Evolutionary conservation across 2,113 vertebrate genomes (phyloP).

Genomic region (Bathybates hornii): DNA sequence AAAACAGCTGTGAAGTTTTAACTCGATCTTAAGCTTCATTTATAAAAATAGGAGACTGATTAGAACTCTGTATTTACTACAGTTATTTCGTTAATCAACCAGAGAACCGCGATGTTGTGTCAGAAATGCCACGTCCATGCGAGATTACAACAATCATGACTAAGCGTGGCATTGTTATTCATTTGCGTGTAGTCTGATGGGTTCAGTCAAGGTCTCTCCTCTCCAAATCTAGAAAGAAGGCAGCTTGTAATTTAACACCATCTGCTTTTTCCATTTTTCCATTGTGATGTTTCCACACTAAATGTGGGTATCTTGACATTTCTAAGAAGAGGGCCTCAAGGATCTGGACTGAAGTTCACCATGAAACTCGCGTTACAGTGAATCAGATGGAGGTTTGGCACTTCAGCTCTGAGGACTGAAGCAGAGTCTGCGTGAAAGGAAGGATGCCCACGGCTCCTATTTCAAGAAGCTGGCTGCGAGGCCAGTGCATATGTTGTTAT

Average conservation of each 20-base stretch:
- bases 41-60: not conserved
- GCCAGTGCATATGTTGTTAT: conserved; percentile 52
- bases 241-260: not conserved
- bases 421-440: conserved; percentile 1
- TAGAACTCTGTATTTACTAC: not conserved
- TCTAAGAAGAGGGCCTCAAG: not conserved
- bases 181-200: not conserved
- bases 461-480: conserved; percentile 28
- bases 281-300: not conserved
- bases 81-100: not conserved
- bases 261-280: not conserved
- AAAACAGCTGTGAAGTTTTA: not conserved
- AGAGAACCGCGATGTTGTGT: not conserved
- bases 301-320: conserved; percentile 4
- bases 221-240: not conserved
- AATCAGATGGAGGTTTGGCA: conserved; percentile 31
- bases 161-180: not conserved
- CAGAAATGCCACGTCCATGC: not conserved
- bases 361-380: conserved; percentile 12
- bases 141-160: not conserved
- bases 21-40: not conserved
- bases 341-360: not conserved
- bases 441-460: conserved; percentile 15
- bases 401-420: not conserved
- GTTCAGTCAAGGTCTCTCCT: not conserved